phyloP scores from a whole-genome alignment of 2,888 invertebrate genomes.

The Oxyscelio sp. region DNA sequence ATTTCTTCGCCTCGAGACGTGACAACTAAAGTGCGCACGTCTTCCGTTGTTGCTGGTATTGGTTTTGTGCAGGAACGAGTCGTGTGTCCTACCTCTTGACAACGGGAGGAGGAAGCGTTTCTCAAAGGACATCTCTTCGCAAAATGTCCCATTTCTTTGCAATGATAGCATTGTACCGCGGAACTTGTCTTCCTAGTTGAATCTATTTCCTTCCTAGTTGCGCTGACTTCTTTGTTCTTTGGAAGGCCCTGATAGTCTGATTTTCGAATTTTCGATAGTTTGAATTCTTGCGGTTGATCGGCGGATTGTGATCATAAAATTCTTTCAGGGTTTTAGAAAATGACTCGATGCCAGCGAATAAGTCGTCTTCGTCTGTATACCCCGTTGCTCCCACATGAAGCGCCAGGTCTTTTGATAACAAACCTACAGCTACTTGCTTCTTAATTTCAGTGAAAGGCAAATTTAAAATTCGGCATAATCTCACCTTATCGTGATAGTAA shows the following conservation, averaged over 20 bases:
- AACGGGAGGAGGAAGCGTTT: too few relatives aligned
- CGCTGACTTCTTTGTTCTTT: too few relatives aligned
- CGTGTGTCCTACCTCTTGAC: too few relatives aligned
- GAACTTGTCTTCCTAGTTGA: too few relatives aligned
- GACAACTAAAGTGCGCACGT: background rate
- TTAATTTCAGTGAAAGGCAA: constrained; percentile 1
- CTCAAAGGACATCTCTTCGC: too few relatives aligned
- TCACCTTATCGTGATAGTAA: constrained; percentile 5
- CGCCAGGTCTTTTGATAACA: background rate
- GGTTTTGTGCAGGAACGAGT: too few relatives aligned
- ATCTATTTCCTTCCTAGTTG: too few relatives aligned
- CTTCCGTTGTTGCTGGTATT: too few relatives aligned
- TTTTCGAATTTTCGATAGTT: background rate
- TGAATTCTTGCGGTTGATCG: background rate
- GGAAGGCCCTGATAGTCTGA: too few relatives aligned
- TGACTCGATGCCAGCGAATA: background rate
- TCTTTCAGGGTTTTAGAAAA: background rate
- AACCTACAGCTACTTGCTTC: background rate
- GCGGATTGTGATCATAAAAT: background rate
- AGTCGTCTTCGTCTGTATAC: background rate
- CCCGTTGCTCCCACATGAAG: background rate
- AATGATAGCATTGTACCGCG: too few relatives aligned
- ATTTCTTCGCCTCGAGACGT: constrained; percentile 43
- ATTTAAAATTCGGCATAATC: background rate
- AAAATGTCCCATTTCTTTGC: too few relatives aligned